A percentile compares a stretch with the other conserved stretches of the same genome.
These are phyloP conservation scores for Crematogaster levior DNA, from an alignment of 2,888 invertebrate genomes.

Conservation along the genomic window DNA sequence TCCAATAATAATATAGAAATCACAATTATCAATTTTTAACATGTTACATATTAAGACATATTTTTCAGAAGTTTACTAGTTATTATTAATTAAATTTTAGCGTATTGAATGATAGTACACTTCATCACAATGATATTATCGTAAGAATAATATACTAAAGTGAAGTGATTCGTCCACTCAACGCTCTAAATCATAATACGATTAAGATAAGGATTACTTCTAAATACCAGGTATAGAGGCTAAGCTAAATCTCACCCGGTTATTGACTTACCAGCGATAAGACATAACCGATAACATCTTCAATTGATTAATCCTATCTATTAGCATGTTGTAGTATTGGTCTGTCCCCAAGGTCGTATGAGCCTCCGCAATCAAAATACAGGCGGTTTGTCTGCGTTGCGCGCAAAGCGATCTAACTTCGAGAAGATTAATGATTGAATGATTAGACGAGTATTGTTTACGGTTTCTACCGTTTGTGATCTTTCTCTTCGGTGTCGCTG, in stretches of 20 bases:
- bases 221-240: background rate
- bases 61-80: background rate
- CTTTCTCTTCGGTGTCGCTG: too few relatives aligned
- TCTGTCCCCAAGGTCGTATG: too few relatives aligned
- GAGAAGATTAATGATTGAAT: conserved; percentile 5
- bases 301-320: too few relatives aligned
- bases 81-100: background rate
- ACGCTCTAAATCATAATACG: conserved; percentile 48
- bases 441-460: conserved; percentile 40
- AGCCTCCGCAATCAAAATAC: too few relatives aligned
- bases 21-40: background rate
- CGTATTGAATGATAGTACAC: background rate
- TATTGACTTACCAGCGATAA: conserved; percentile 1
- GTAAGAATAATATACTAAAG: background rate
- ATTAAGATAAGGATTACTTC: conserved; percentile 39
- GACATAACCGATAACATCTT: too few relatives aligned
- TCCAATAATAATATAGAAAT: background rate
- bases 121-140: background rate
- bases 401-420: background rate
- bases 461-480: too few relatives aligned
- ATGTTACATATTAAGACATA: background rate
- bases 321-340: too few relatives aligned
- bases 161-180: conserved; percentile 19
- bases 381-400: too few relatives aligned
- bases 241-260: conserved; percentile 2